Percentiles rank a stretch among this genome's conserved stretches.
Evolutionary conservation across 2,797 vertebrate genomes (phyloP).

Genomic region (Dryobates pubescens): DNA sequence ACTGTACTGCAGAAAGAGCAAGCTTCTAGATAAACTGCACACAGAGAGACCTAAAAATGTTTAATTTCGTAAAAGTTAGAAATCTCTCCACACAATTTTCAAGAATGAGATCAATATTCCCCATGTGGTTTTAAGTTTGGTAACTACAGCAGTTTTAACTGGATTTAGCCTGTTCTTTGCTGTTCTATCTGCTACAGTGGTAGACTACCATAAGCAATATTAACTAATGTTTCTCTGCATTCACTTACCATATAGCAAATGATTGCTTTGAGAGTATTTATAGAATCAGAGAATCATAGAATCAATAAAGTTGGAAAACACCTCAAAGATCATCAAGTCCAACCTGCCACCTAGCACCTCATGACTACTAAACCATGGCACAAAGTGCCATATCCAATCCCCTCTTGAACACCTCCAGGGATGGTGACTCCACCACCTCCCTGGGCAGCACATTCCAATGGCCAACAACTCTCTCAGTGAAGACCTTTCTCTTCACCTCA

Average conservation of each 20-base stretch:
- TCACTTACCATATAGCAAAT: not conserved
- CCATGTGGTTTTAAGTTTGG: not conserved
- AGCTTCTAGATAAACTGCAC: constrained; percentile 6
- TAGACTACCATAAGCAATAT: not conserved
- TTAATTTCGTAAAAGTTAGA: constrained; percentile 3
- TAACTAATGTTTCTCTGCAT: not conserved
- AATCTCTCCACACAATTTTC: not conserved
- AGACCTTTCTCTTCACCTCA: no score
- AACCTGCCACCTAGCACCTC: no score
- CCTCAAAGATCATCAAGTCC: no score
- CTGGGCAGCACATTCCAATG: no score
- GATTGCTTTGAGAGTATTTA: not conserved
- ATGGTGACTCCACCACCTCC: no score
- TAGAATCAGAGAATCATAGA: no score
- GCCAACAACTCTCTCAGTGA: no score
- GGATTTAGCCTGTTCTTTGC: not conserved
- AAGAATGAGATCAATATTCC: not conserved
- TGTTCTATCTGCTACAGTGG: not conserved
- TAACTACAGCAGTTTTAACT: not conserved
- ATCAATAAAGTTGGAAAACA: no score
- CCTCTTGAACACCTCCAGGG: no score
- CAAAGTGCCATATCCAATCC: no score
- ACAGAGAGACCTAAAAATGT: not conserved
- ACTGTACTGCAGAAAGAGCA: constrained; percentile 22
- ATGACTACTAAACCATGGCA: no score